Evolutionary conservation across 2,888 invertebrate genomes (phyloP).

Genomic region (Idaea aversata): DNA sequence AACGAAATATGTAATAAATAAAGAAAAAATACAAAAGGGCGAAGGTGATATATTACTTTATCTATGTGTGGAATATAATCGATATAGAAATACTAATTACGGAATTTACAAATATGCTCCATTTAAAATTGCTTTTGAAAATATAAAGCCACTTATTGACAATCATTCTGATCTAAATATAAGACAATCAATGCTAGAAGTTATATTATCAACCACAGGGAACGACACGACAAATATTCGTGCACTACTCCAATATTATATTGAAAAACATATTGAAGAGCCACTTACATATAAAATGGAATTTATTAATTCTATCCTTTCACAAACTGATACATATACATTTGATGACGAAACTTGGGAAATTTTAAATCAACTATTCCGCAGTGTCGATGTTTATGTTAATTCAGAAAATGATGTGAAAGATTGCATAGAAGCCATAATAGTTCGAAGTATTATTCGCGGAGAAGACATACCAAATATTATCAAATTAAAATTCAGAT

Average conservation of each 20-base stretch:
- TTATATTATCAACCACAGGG: conserved; percentile 47
- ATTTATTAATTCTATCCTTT: conserved; percentile 49
- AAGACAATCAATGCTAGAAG: conserved; percentile 45
- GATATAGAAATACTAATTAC: conserved; percentile 28
- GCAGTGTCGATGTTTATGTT: conserved; percentile 59
- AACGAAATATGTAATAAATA: conserved; percentile 49
- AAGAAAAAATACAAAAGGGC: conserved; percentile 14
- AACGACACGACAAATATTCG: conserved; percentile 41
- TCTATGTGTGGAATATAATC: background rate
- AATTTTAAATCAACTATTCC: conserved; percentile 53
- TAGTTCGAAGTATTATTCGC: conserved; percentile 50
- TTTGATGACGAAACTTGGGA: conserved; percentile 52
- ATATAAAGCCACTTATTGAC: conserved; percentile 50
- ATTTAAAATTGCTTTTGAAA: conserved; percentile 48
- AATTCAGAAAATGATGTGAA: conserved; percentile 52
- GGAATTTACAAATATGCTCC: conserved; percentile 55
- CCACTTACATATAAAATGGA: conserved; percentile 53
- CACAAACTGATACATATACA: conserved; percentile 36
- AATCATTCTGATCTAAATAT: conserved; percentile 47
- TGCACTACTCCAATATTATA: conserved; percentile 48
- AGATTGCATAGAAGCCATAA: conserved; percentile 46
- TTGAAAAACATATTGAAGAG: conserved; percentile 60
- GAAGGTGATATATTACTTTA: background rate
- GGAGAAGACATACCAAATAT: conserved; percentile 48
- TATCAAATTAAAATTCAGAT: conserved; percentile 50